These are phyloP conservation scores for Leptobrachium ailaonicum DNA, from an alignment of 2,113 vertebrate species.

Conservation along the genomic window DNA sequence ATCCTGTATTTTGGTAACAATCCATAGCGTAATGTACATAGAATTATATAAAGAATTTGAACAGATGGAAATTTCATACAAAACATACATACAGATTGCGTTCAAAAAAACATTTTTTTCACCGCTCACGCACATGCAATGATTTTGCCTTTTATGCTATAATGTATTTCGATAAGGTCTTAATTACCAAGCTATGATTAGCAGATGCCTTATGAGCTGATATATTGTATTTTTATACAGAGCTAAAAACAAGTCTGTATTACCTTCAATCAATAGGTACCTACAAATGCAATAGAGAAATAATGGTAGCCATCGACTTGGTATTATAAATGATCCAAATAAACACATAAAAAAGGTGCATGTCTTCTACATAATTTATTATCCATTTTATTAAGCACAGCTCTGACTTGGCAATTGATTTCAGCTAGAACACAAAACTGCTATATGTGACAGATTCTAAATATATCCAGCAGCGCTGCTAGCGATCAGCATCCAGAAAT, in stretches of 20 bases:
- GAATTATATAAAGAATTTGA: too few relatives aligned
- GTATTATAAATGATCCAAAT: neutral
- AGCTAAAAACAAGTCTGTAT: neutral
- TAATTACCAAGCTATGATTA: neutral
- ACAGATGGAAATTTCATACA: too few relatives aligned
- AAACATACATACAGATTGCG: too few relatives aligned
- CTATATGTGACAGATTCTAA: conserved; percentile 44
- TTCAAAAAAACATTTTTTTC: too few relatives aligned
- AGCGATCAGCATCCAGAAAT: conserved; percentile 16
- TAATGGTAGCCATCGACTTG: neutral
- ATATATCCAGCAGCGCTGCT: conserved; percentile 34
- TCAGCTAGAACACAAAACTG: conserved; percentile 17
- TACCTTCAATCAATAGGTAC: neutral
- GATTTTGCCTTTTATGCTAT: too few relatives aligned
- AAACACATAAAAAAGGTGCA: neutral
- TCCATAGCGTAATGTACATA: too few relatives aligned
- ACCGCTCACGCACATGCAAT: too few relatives aligned
- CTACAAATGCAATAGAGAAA: neutral
- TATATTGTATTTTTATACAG: neutral
- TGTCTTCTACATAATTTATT: conserved; percentile 8
- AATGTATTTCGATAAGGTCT: too few relatives aligned
- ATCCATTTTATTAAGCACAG: conserved; percentile 14
- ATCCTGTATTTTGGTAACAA: too few relatives aligned
- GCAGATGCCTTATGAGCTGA: neutral
- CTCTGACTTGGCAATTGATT: conserved; percentile 24